Base-by-base conservation (phyloP, 2,113 vertebrate genomes). In the Neotoma lepida region DNA sequence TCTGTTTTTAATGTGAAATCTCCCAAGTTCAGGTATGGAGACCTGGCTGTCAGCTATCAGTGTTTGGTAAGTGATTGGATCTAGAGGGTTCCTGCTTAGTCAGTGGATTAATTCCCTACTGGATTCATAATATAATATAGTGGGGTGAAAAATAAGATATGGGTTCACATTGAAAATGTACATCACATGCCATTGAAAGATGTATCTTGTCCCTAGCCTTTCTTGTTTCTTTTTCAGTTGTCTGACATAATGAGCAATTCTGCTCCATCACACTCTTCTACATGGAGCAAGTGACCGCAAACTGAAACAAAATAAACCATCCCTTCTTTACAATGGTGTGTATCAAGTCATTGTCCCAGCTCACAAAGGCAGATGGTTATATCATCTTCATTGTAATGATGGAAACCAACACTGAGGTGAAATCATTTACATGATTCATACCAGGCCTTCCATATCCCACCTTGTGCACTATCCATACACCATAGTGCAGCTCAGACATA, bases 301-400 rank as follows among this genome's bases (percentile, higher is more conserved):
- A 63, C 58, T 5, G 17, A 35, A 46, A 44, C 28, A 85, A 46
- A 85, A 33, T 30, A 44, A 46, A 46, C 78, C 35, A 26, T n/a
- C 56, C 30, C 35, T 64, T 9, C 82, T 85, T 85, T 33, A 64
- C 41, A 58, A 85, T 9, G 12, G 41, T 33, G 13, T 46, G 82
- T 44, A 41, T 85, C 41, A 33, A 44, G 15, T 35, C 33, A 46
- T 33, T 33, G 28, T 64, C 17, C 26, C 28, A 33, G 58, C 58
- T 85, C 39, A 63, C 61, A 33, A 46, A 64, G 39, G 17, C 61
- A 85, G 41, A 30, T 22, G 33, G 35, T 22, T 66, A 80, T 89
- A 92, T 61, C 87, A 13, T 15, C 35, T 15, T 66, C 70, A 86
- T 71, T 85, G 88, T 94, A 77, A 94, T 90, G 64, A 63, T 6